Conservation (phyloP, 1,140 invertebrate genomes). For the Lineus longissimus region DNA sequence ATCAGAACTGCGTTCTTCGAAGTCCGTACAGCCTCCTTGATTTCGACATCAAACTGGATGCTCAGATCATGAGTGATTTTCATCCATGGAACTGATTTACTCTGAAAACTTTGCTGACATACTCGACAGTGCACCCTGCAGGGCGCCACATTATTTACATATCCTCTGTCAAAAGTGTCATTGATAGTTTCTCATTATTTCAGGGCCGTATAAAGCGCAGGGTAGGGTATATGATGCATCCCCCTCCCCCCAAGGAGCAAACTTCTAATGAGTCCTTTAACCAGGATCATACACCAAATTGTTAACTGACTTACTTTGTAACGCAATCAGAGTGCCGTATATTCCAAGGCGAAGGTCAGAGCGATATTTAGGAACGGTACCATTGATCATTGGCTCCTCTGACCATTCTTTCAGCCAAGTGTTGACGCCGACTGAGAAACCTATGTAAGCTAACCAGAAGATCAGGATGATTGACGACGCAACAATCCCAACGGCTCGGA, state of each 20-base stretch:
- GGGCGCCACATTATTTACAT: background rate
- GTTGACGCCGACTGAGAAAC: slow-evolving; percentile 7
- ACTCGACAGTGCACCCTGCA: background rate
- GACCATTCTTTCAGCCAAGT: slow-evolving; percentile 14
- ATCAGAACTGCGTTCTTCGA: too few relatives aligned
- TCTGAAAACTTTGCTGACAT: background rate
- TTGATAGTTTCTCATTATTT: too few relatives aligned
- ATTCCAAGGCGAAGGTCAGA: background rate
- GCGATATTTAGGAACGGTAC: background rate
- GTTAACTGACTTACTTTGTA: too few relatives aligned
- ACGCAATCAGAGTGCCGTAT: too few relatives aligned
- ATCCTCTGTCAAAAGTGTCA: too few relatives aligned
- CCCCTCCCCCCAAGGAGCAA: too few relatives aligned
- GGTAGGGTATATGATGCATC: too few relatives aligned
- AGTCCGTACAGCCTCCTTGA: too few relatives aligned
- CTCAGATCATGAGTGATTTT: background rate
- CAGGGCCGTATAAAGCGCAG: too few relatives aligned
- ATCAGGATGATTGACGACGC: background rate
- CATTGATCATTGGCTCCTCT: background rate
- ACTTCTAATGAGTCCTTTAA: too few relatives aligned
- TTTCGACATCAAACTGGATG: background rate
- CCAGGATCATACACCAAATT: too few relatives aligned
- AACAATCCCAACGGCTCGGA: background rate
- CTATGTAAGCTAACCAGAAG: slow-evolving; percentile 6
- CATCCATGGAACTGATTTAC: background rate